Conservation (phyloP, 2,888 invertebrate species). For the Petrolisthes manimaculis region DNA sequence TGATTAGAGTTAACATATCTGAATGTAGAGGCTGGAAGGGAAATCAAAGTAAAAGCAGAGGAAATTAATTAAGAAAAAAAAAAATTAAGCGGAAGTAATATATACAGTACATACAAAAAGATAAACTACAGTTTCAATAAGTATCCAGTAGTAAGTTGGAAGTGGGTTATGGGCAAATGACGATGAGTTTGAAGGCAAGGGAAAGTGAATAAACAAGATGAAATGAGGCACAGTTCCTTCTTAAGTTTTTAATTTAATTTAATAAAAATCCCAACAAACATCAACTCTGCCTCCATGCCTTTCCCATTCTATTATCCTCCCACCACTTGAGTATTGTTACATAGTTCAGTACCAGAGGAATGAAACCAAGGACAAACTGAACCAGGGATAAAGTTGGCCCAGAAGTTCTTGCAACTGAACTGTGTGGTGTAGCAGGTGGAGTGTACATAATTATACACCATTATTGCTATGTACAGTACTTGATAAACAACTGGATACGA, state of each 20-base stretch:
- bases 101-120: neutral
- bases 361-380: too few relatives aligned
- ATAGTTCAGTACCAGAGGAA: too few relatives aligned
- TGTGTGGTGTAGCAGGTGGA: too few relatives aligned
- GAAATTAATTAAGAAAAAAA: neutral
- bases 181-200: neutral
- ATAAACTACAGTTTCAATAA: neutral
- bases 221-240: neutral
- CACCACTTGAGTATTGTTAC: too few relatives aligned
- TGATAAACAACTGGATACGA: too few relatives aligned
- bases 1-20: neutral
- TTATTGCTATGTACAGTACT: too few relatives aligned
- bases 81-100: neutral
- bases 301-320: too few relatives aligned
- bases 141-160: neutral
- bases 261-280: too few relatives aligned
- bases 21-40: slow-evolving; percentile 2
- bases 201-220: neutral
- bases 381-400: too few relatives aligned
- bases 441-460: too few relatives aligned
- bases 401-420: too few relatives aligned
- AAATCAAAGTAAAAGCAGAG: neutral
- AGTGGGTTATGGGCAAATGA: neutral
- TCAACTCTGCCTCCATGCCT: too few relatives aligned
- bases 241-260: neutral